Base-by-base conservation (phyloP, 2,797 vertebrate genomes). In the Eidolon dupreanum region DNA sequence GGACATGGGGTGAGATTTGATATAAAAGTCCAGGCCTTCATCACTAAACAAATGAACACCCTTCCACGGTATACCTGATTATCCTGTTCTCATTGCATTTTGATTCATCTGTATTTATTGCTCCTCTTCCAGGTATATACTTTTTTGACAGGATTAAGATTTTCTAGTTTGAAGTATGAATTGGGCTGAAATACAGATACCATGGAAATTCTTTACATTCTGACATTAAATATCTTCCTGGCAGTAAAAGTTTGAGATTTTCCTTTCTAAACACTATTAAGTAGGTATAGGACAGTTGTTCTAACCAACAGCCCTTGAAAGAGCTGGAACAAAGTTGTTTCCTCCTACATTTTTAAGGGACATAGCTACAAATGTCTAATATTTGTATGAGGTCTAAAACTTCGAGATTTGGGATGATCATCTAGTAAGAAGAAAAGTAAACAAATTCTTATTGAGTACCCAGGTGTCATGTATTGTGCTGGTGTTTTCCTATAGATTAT, bases 61-160 rank as follows among this genome's bases (percentile, higher is more conserved):
- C 8, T 13, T n/a, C 36, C 16, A 36, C 49, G 6, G 22, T 74
- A 31, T 10, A 53, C 55, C 22, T 38, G 24, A 2, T 3, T 77
- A 57, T 77, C 74, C 49, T n/a, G 41, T 46, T 77, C 22, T 79
- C 16, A 28, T 0, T 0, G 0, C n/a, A n/a, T 41, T 88, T 78
- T 57, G 49, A 53, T 85, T 73, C 68, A 38, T 43, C 22, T 43
- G 31, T 31, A 31, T 75, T 11, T 38, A 22, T 36, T 83, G 38
- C 7, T 81, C 38, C 15, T 61, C 51, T 41, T 83, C 38, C 38
- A 28, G 41, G 57, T 24, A 19, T 41, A 51, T 22, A n/a, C 6
- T 28, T 73, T 68, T 84, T 93, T 88, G 57, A 93, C 28, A 66
- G 22, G 41, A 84, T 83, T 90, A 89, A 77, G 41, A 66, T 57